Evolutionary conservation across 1,140 invertebrate species (phyloP), one percentile per base, ranked within the genome.

Genomic region (Hetaerina americana): DNA sequence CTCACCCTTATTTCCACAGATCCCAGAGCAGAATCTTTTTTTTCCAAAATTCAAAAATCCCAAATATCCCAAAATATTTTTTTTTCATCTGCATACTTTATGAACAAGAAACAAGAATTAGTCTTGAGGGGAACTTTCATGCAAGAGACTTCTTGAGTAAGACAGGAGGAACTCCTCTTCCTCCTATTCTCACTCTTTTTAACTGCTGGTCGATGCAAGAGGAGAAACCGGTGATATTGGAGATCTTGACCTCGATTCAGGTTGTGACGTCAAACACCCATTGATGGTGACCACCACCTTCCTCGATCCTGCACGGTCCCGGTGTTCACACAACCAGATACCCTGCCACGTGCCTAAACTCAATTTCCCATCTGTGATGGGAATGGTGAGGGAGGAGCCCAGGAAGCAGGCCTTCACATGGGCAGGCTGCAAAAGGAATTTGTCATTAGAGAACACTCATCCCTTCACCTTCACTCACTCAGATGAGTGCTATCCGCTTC

Each of bases 341-440:
- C 96, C 96, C 84, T 98, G 96, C 95, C 95, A 98, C 75, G 93
- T 96, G 71, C 96, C 96, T 74, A 98, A 83, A 78, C 94, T 95
- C 75, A 98, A 84, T 81, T 95, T 94, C 70, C 96, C 95, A 79
- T 97, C 93, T 72, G 94, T 95, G 78, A 98, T 95, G 75, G 96
- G 95, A 78, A 98, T 94, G 78, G 92, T 97, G 76, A 98, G 83
- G 75, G 94, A 96, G 71, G 95, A 96, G 75, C 96, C 95, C 75
- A 98, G 85, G 80, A 98, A 96, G 81, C 94, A 96, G 70, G 95
- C 94, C 83, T 98, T 98, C 73, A 97, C 93, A 80, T 98, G 96
- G 73, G 95, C 96, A 70, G 96, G 96, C 96, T 97, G 83, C n/a
- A n/a, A n/a, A n/a, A n/a, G n/a, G n/a, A n/a, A n/a, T n/a, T n/a